Base-by-base conservation (phyloP, 2,888 invertebrate genomes). In the Phlogophora meticulosa region DNA sequence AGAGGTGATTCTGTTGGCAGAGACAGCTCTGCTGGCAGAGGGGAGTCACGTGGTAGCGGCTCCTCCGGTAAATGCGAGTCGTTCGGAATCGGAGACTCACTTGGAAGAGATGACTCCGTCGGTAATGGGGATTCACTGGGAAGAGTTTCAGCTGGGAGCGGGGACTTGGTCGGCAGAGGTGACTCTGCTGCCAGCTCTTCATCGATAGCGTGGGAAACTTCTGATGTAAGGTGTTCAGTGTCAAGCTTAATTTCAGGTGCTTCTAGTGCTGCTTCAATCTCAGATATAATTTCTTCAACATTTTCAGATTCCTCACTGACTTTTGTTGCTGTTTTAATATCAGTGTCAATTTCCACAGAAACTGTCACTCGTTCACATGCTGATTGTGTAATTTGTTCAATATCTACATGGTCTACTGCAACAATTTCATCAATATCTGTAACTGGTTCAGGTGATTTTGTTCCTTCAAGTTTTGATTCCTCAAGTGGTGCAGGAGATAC, bases 11-110 rank as follows among this genome's bases (percentile, higher is more conserved):
- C 90, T 28, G 42, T 82, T 70, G 67, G 68, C 22, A 76, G 13
- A 17, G 76, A 65, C 46, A 72, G 40, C 28, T 85, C 85, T 4
- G 67, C 58, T 7, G 84, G 84, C 28, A 83, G 42, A 11, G 85
- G 76, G 7, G 86, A 85, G 13, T 84, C 83, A 32, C 76, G 64
- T 32, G 71, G 77, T 24, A 82, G 59, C 40, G 78, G 63, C 4
- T 82, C 73, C 17, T 85, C 85, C 1, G 80, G 77, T 38, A 85
- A 63, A 38, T 85, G 85, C 36, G 86, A 85, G 17, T 84, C 85
- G 53, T 69, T 69, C 52, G 84, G 83, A 53, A 85, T 49, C 43
- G 79, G 77, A 20, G 83, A 84, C 46, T 82, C 84, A 28, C 69
- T 71, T 17, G 78, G 83, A 46, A 83, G 69, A 36, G 82, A 78